A percentile compares a stretch with the other conserved stretches of the same genome.
Evolutionary conservation across 2,888 invertebrate species (phyloP).

Genomic region (Heliothis peltigera): DNA sequence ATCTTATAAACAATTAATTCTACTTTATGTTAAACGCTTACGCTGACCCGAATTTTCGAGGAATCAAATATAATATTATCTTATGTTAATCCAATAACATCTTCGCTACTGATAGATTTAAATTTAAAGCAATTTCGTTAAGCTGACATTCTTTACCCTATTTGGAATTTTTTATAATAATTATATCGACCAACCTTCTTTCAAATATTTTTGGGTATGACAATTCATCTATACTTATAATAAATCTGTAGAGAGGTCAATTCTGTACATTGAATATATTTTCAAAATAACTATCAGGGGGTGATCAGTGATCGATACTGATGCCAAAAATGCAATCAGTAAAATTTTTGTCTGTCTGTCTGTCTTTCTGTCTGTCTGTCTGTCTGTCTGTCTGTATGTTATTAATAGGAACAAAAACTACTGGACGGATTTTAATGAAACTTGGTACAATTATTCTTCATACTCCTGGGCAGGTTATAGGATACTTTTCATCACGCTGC

Average conservation of each 20-base stretch:
- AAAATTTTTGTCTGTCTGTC: no score
- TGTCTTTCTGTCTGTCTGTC: no score
- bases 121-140: background rate
- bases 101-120: background rate
- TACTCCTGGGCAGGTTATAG: no score
- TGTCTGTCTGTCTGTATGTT: no score
- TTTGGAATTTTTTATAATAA: background rate
- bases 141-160: slow-evolving; percentile 5
- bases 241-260: slow-evolving; percentile 11
- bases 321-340: no score
- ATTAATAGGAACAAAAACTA: no score
- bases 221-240: background rate
- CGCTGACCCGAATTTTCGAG: background rate
- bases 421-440: no score
- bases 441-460: no score
- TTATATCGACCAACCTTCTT: no score
- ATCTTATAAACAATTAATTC: slow-evolving; percentile 8
- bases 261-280: slow-evolving; percentile 10
- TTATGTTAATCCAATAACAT: slow-evolving; percentile 11
- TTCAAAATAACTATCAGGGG: slow-evolving; percentile 9
- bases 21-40: slow-evolving; percentile 4
- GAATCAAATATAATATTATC: slow-evolving; percentile 22
- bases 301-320: no score
- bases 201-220: no score
- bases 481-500: no score